A percentile compares a stretch with the other conserved stretches of the same genome.
Evolutionary conservation across 30 jellyfish, hydroid and myxozoan species (phyloP).

Genomic region (Pelagia noctiluca): DNA sequence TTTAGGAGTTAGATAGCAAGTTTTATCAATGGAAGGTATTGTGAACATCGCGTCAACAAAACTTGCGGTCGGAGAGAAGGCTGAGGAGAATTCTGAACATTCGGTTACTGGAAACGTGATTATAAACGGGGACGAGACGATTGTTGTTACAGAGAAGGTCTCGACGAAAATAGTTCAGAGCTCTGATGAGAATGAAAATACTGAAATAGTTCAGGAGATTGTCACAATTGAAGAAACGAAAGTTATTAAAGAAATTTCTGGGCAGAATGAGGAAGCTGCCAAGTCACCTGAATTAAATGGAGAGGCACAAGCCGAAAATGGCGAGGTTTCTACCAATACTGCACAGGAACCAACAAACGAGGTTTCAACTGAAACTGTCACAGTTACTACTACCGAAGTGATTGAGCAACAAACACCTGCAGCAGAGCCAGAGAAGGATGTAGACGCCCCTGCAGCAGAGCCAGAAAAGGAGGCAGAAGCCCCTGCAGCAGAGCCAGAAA

Average conservation of each 20-base stretch:
- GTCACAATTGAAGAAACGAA: background rate
- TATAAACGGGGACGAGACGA: background rate
- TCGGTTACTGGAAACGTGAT: background rate
- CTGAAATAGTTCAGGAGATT: background rate
- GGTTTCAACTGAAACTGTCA: background rate
- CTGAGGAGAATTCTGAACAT: background rate
- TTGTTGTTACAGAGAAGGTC: background rate
- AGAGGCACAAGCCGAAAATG: background rate
- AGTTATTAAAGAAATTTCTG: background rate
- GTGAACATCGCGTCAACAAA: too few species aligned
- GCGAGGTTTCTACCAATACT: background rate
- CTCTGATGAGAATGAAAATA: background rate
- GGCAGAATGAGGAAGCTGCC: background rate
- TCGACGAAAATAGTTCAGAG: background rate
- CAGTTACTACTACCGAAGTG: background rate
- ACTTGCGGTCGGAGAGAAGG: too few species aligned
- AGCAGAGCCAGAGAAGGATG: background rate
- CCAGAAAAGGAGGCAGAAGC: background rate
- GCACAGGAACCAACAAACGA: background rate
- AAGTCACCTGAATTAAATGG: too few species aligned
- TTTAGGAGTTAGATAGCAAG: too few species aligned
- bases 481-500: background rate
- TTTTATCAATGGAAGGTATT: too few species aligned
- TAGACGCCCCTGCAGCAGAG: background rate
- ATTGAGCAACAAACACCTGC: background rate